These are phyloP conservation scores for Elgaria multicarinata DNA, from an alignment of 2,113 vertebrate genomes.

Conservation along the genomic window DNA sequence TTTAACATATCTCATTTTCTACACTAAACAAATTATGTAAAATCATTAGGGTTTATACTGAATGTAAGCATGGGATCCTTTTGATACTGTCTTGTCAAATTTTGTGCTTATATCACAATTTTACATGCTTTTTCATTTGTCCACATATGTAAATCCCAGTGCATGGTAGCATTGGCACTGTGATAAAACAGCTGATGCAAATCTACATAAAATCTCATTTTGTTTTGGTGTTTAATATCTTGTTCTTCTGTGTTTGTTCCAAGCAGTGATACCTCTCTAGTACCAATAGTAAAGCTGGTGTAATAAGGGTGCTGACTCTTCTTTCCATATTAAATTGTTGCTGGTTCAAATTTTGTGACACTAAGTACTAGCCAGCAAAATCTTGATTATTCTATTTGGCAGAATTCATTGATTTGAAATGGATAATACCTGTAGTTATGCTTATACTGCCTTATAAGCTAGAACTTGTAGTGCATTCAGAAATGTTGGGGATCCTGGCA, in stretches of 20 bases:
- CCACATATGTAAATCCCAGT: background rate
- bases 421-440: background rate
- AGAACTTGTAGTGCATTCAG: background rate
- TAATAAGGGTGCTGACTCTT: background rate
- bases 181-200: background rate
- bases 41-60: constrained; percentile 29
- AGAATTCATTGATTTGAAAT: background rate
- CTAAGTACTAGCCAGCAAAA: background rate
- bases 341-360: background rate
- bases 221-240: background rate
- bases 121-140: background rate
- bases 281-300: background rate
- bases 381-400: background rate
- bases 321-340: background rate
- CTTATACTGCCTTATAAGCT: background rate
- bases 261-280: background rate
- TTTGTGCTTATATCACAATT: background rate
- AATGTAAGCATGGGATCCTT: background rate
- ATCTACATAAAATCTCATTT: background rate
- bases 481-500: background rate
- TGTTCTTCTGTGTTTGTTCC: background rate
- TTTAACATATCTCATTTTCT: background rate
- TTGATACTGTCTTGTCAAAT: background rate
- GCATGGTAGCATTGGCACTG: no score
- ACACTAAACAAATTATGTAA: constrained; percentile 26